These are phyloP conservation scores for Hydrocynus forskahlii DNA, from an alignment of 2,797 vertebrate genomes.

Conservation along the genomic window DNA sequence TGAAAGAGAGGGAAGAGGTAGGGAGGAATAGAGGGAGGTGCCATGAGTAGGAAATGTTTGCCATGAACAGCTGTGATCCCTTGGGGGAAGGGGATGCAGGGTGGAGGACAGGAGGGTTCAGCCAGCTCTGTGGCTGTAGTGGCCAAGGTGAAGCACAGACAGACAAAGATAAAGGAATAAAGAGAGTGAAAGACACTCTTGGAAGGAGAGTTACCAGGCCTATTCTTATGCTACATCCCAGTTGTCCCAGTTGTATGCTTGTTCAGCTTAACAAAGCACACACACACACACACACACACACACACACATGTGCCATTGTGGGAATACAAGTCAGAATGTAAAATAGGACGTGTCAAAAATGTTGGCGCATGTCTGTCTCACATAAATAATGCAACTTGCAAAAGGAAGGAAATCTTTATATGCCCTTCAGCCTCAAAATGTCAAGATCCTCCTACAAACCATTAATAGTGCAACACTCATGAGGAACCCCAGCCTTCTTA, in stretches of 20 bases:
- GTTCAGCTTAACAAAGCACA: background rate
- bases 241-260: constrained; percentile 14
- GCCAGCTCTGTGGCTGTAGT: background rate
- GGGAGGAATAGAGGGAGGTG: constrained; percentile 22
- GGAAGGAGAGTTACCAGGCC: constrained; percentile 14
- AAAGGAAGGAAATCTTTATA: background rate
- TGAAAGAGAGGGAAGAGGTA: constrained; percentile 38
- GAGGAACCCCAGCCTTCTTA: background rate
- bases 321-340: background rate
- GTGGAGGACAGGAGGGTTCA: background rate
- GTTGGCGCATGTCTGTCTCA: constrained; percentile 8
- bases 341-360: background rate
- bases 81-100: constrained; percentile 21
- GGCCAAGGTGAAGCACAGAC: constrained; percentile 9
- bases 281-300: constrained; percentile 11
- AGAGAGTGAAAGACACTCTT: background rate
- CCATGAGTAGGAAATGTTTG: constrained; percentile 36
- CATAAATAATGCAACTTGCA: background rate
- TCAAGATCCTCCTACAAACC: background rate
- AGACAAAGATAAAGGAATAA: background rate
- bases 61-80: constrained; percentile 34
- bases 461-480: background rate
- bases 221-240: constrained; percentile 9
- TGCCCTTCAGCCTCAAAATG: background rate
- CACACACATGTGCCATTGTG: background rate